Evolutionary conservation across 2,888 invertebrate species (phyloP).

Genomic region (Folsomia candida): DNA sequence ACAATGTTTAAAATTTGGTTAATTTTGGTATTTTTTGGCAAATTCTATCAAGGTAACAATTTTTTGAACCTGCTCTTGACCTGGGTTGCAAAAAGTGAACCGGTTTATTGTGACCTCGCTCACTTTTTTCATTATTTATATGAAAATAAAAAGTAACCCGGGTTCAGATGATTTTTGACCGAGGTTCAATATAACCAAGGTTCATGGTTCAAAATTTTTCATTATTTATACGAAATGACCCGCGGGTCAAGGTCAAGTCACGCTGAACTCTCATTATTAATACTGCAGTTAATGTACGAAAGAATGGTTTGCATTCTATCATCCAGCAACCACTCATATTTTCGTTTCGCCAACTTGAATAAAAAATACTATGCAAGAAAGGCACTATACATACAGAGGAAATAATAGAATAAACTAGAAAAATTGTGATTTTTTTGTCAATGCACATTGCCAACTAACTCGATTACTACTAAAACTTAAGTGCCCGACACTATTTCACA

Average conservation of each 20-base stretch:
- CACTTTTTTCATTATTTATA: neutral
- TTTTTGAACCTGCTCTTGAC: neutral
- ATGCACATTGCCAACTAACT: no score
- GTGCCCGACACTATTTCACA: no score
- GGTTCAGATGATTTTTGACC: neutral
- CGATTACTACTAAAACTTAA: no score
- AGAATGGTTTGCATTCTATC: no score
- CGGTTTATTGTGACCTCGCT: neutral
- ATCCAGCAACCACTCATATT: no score
- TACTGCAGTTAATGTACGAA: neutral
- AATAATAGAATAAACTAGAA: no score
- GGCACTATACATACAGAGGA: no score
- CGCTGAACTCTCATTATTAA: neutral
- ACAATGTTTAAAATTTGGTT: no score
- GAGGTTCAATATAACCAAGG: neutral
- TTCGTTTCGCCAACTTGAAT: no score
- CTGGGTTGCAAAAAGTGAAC: neutral
- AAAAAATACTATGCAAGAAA: no score
- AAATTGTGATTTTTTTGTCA: no score
- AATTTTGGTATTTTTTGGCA: no score
- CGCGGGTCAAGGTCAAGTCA: neutral
- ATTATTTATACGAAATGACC: neutral
- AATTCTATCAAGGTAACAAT: neutral
- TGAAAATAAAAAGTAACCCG: neutral
- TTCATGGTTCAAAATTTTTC: neutral